Evolutionary conservation across 2,888 invertebrate species (phyloP).

Genomic region (Heliothis peltigera): DNA sequence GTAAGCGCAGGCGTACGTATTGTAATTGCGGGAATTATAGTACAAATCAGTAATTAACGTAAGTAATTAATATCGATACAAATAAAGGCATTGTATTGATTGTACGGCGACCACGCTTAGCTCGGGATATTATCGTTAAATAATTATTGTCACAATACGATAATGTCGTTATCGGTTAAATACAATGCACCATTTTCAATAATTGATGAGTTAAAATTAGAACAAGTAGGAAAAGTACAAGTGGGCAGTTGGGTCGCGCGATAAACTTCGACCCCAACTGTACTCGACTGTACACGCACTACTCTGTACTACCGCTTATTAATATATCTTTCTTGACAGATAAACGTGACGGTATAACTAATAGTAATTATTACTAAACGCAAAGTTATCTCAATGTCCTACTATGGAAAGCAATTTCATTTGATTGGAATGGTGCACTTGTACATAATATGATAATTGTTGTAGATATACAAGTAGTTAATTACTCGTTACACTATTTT

Average conservation of each 20-base stretch:
- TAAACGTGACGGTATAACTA: constrained; percentile 63
- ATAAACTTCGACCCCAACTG: constrained; percentile 78
- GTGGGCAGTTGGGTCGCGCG: constrained; percentile 67
- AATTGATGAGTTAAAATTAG: constrained; percentile 77
- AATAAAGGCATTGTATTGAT: constrained; percentile 40
- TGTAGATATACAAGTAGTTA: too few species aligned
- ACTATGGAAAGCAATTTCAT: neutral
- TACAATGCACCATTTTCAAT: constrained; percentile 60
- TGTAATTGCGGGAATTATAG: constrained; percentile 39
- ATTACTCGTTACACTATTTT: too few species aligned
- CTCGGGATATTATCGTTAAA: constrained; percentile 34
- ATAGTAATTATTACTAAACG: constrained; percentile 55
- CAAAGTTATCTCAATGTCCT: constrained; percentile 37
- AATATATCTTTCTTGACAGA: constrained; percentile 59
- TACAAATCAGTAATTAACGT: constrained; percentile 42
- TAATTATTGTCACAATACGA: constrained; percentile 51
- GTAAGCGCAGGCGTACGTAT: constrained; percentile 31
- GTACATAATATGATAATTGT: neutral
- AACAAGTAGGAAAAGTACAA: constrained; percentile 84
- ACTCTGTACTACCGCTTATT: constrained; percentile 52
- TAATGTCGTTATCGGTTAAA: constrained; percentile 53
- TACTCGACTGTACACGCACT: constrained; percentile 51
- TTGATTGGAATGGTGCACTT: neutral
- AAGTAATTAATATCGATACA: constrained; percentile 35
- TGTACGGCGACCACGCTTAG: constrained; percentile 20